Evolutionary conservation across 2,797 vertebrate species (phyloP).

Genomic region (Platalea minor): DNA sequence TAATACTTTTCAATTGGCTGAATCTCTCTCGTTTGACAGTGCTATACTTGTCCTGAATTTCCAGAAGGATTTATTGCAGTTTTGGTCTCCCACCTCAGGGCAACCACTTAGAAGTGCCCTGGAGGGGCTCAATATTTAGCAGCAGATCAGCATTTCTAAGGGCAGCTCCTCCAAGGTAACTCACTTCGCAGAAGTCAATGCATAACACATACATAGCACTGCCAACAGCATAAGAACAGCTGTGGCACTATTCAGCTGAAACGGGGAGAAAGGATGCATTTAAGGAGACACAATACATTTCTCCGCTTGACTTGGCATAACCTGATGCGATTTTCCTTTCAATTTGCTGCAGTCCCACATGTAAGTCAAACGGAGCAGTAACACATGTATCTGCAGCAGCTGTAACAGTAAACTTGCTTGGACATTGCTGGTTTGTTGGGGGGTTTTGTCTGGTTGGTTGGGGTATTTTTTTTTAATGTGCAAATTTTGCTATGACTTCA

Average conservation of each 20-base stretch:
- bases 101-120: neutral
- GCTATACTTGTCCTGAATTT: neutral
- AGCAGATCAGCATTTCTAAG: neutral
- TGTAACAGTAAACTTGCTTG: neutral
- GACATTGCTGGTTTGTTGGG: neutral
- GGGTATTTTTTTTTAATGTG: neutral
- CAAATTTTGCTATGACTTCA: neutral
- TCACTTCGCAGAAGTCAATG: neutral
- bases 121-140: neutral
- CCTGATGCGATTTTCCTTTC: slow-evolving; percentile 71
- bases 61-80: neutral
- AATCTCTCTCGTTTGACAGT: neutral
- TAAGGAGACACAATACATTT: slow-evolving; percentile 62
- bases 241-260: neutral
- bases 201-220: neutral
- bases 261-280: neutral
- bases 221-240: neutral
- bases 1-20: neutral
- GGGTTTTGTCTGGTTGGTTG: accelerated
- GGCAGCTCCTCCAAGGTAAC: neutral
- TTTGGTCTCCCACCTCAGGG: neutral
- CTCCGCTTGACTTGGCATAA: slow-evolving; percentile 56
- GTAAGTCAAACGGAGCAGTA: slow-evolving; percentile 38
- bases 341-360: slow-evolving; percentile 62
- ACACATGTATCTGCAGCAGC: slow-evolving; percentile 9